Evolutionary conservation across 2,797 vertebrate genomes (phyloP).

Genomic region (Otolemur crassicaudatus): DNA sequence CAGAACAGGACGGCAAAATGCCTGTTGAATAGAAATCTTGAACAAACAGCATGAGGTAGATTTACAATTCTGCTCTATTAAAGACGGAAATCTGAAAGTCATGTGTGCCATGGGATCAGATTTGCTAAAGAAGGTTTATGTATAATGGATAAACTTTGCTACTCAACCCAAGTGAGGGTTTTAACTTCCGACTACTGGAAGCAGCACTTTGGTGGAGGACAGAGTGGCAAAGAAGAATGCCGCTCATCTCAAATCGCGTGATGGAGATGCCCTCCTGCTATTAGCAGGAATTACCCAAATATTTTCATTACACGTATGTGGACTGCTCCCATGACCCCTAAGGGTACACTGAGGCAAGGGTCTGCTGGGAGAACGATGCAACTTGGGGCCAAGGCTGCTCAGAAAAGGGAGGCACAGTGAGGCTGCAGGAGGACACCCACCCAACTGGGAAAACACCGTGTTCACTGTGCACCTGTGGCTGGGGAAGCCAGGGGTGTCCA

Average conservation of each 20-base stretch:
- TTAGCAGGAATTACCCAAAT: neutral
- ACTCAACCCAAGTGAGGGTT: neutral
- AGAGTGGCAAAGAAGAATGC: neutral
- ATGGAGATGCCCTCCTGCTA: neutral
- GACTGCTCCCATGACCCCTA: fast-evolving
- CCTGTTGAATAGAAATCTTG: neutral
- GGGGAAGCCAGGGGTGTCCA: too few relatives aligned
- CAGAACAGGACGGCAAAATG: neutral
- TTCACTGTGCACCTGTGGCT: neutral
- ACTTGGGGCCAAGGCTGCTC: neutral
- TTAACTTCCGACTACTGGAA: neutral
- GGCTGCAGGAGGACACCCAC: neutral
- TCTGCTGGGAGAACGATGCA: neutral
- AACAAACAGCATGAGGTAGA: neutral
- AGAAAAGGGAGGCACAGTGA: neutral
- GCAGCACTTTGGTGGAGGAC: neutral
- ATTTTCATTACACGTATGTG: neutral
- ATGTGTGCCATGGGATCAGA: neutral
- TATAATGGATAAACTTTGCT: neutral
- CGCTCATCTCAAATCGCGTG: neutral
- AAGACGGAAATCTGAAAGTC: neutral
- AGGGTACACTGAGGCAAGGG: neutral
- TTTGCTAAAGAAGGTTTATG: neutral
- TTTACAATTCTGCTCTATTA: neutral
- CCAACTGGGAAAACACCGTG: neutral